A percentile compares a stretch with the other conserved stretches of the same genome.
Conservation (phyloP, 2,113 vertebrate species). For the Nymphicus hollandicus region DNA sequence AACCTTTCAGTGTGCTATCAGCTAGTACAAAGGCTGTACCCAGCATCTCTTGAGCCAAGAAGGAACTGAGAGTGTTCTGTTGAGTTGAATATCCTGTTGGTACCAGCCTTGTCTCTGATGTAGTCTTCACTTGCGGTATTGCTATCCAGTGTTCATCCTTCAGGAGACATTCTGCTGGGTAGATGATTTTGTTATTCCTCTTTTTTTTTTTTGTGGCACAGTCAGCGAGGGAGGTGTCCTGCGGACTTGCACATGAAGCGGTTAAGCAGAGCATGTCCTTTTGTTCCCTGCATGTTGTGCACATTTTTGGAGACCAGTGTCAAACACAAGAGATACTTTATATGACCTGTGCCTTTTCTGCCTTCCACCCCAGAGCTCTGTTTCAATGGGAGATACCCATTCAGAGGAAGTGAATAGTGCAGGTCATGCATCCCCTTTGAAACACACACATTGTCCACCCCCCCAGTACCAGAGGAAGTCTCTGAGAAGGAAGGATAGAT, state of each 20-base stretch:
- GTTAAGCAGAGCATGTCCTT: not conserved
- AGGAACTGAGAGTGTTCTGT: not conserved
- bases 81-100: not conserved
- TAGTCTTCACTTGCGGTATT: not conserved
- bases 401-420: not conserved
- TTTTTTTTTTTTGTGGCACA: not conserved
- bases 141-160: not conserved
- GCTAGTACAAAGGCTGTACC: not conserved
- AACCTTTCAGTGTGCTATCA: not conserved
- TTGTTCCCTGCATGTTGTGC: not conserved
- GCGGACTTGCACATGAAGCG: not conserved
- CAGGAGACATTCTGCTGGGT: not conserved
- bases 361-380: not conserved
- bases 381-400: accelerated
- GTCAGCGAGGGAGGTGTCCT: not conserved
- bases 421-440: not conserved
- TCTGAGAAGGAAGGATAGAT: not conserved
- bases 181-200: not conserved
- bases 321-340: not conserved
- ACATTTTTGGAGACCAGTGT: not conserved
- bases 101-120: not conserved
- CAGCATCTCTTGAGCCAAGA: not conserved
- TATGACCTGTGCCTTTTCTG: not conserved
- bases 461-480: not conserved
- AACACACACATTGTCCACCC: not conserved